Evolutionary conservation across 2,888 invertebrate species (phyloP).

Genomic region (Macrosiphum euphorbiae): DNA sequence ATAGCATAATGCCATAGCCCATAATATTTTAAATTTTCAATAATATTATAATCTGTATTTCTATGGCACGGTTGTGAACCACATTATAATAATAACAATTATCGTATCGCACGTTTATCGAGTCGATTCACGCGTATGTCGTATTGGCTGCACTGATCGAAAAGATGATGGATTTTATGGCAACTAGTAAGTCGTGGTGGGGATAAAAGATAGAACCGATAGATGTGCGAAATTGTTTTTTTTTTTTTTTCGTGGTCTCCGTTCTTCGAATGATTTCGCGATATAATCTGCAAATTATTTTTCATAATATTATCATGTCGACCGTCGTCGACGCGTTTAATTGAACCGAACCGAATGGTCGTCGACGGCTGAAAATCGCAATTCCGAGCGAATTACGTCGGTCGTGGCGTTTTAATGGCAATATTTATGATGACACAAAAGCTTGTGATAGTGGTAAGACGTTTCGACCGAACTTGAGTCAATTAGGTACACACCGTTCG

Average conservation of each 20-base stretch:
- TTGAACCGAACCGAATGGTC: background rate
- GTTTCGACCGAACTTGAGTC: background rate
- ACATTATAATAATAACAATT: background rate
- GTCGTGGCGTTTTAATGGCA: background rate
- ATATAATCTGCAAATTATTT: background rate
- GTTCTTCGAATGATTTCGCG: slow-evolving; percentile 5
- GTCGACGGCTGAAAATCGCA: background rate
- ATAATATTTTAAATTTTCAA: no score
- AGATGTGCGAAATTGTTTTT: slow-evolving; percentile 40
- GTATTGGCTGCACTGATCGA: slow-evolving; percentile 55
- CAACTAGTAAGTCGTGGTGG: slow-evolving; percentile 46
- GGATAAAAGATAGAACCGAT: slow-evolving; percentile 57
- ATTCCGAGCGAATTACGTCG: background rate
- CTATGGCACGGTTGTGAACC: background rate
- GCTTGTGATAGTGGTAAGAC: slow-evolving; percentile 50
- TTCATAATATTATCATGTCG: background rate
- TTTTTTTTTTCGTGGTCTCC: slow-evolving; percentile 21
- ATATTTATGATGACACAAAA: slow-evolving; percentile 26
- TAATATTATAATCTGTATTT: no score
- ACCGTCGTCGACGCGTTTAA: background rate
- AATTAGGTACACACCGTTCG: background rate
- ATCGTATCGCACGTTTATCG: background rate
- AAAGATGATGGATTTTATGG: slow-evolving; percentile 63
- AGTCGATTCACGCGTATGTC: background rate
- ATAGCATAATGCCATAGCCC: no score